A percentile compares a stretch with the other conserved stretches of the same genome.
phyloP scores from a whole-genome alignment of 2,888 invertebrate genomes.

The Epinotia nisella region DNA sequence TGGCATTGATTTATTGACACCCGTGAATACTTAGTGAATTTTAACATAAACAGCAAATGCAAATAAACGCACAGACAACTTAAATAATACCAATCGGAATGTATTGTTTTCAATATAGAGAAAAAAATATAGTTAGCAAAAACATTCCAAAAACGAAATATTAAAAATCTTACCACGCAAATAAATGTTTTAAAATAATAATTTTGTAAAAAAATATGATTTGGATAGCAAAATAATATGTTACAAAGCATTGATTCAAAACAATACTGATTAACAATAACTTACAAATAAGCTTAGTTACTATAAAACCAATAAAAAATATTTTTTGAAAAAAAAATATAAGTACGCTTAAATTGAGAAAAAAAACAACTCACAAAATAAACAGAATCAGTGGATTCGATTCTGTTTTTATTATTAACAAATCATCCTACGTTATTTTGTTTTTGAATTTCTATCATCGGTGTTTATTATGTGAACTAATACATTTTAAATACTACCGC shows the following conservation, averaged over 20 bases:
- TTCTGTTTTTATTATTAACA: background rate
- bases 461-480: background rate
- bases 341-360: conserved; percentile 5
- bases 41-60: conserved; percentile 33
- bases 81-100: conserved; percentile 39
- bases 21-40: background rate
- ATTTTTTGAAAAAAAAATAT: conserved; percentile 12
- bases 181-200: too few species aligned
- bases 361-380: background rate
- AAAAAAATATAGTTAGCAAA: conserved; percentile 30
- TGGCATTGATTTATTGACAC: background rate
- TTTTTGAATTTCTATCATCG: background rate
- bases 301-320: conserved; percentile 18
- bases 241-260: conserved; percentile 20
- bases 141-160: conserved; percentile 31
- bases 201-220: conserved; percentile 43
- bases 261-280: conserved; percentile 32
- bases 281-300: conserved; percentile 20
- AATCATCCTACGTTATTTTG: background rate
- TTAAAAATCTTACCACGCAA: conserved; percentile 12
- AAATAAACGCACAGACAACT: conserved; percentile 25
- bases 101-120: conserved; percentile 39
- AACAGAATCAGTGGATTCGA: background rate
- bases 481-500: background rate
- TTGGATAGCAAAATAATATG: conserved; percentile 38